Evolutionary conservation across 2,113 vertebrate genomes (phyloP).

Genomic region (Alces alces): DNA sequence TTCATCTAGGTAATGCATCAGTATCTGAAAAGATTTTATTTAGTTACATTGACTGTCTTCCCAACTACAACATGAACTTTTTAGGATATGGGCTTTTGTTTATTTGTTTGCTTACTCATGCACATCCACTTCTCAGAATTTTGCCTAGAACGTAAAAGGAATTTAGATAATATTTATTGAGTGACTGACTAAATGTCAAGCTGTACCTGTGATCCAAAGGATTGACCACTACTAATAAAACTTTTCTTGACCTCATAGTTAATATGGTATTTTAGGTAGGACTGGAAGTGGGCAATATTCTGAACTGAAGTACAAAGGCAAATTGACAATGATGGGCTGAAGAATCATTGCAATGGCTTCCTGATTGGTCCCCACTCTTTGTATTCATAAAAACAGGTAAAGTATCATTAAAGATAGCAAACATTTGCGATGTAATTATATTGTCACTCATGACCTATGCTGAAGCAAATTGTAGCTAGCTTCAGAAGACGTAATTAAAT

Average conservation of each 20-base stretch:
- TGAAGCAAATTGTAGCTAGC: not conserved
- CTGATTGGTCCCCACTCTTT: not conserved
- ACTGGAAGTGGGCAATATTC: not conserved
- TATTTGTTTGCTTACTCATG: not conserved
- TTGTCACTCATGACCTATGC: not conserved
- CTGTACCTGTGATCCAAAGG: not conserved
- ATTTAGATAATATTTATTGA: not conserved
- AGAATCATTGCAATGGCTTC: not conserved
- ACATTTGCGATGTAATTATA: not conserved
- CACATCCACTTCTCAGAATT: not conserved
- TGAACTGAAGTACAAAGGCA: not conserved
- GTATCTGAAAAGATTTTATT: not conserved
- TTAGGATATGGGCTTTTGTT: not conserved
- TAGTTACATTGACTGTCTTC: not conserved
- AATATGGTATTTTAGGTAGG: not conserved
- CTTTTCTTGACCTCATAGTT: not conserved
- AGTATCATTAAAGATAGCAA: not conserved
- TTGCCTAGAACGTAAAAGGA: not conserved
- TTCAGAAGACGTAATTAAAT: not conserved
- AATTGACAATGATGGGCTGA: not conserved
- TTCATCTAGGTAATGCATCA: not conserved
- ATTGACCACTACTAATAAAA: not conserved
- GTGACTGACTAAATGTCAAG: not conserved
- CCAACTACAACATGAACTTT: too few species aligned
- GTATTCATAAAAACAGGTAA: not conserved